phyloP scores from a whole-genome alignment of 2,888 invertebrate species.

The Neelides folsomi region DNA sequence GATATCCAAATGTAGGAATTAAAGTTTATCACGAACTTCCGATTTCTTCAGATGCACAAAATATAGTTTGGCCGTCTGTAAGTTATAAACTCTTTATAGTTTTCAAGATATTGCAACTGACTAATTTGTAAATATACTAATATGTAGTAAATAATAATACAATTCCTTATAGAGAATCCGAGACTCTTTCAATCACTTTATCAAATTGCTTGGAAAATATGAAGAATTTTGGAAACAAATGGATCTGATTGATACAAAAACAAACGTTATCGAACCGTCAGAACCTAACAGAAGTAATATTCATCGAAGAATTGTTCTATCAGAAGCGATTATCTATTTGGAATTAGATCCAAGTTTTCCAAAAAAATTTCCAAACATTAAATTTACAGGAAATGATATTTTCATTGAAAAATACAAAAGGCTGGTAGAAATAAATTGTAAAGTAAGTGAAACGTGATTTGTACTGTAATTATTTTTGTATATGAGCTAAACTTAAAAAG shows the following conservation, averaged over 20 bases:
- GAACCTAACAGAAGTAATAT: conserved; percentile 36
- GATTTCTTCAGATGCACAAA: too few species aligned
- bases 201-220: conserved; percentile 9
- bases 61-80: too few species aligned
- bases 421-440: conserved; percentile 36
- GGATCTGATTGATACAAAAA: conserved; percentile 38
- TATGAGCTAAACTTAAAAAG: too few species aligned
- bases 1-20: too few species aligned
- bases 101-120: too few species aligned
- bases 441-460: conserved; percentile 19
- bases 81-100: too few species aligned
- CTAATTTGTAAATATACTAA: too few species aligned
- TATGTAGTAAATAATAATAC: neutral
- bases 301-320: conserved; percentile 37
- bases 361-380: conserved; percentile 37
- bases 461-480: too few species aligned
- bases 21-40: too few species aligned
- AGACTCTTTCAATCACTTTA: conserved; percentile 12
- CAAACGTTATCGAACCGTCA: conserved; percentile 40
- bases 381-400: conserved; percentile 39
- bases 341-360: conserved; percentile 37
- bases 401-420: conserved; percentile 34
- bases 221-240: conserved; percentile 36
- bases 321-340: conserved; percentile 34
- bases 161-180: conserved; percentile 12